Conservation (phyloP, 1,140 invertebrate species). For the Hermatobates lingyangjiaoensis region DNA sequence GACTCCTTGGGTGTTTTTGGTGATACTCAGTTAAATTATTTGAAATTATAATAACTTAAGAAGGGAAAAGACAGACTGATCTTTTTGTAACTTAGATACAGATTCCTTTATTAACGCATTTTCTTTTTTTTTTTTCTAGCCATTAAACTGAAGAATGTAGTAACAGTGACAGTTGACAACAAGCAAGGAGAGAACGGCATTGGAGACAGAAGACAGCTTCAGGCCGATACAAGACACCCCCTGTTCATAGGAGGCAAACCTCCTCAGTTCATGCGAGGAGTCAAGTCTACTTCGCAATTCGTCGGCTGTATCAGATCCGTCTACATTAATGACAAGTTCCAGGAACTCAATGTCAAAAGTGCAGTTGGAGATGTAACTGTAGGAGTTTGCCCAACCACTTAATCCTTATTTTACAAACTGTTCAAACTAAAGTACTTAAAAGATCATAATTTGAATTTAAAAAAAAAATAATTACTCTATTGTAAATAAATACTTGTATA, state of each 20-base stretch:
- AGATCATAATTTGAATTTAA: too few relatives aligned
- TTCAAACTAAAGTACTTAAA: too few relatives aligned
- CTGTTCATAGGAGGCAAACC: slow-evolving; percentile 80
- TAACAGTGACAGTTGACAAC: slow-evolving; percentile 62
- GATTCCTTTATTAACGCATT: slow-evolving; percentile 1
- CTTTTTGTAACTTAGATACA: slow-evolving; percentile 1
- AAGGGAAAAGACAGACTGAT: too few relatives aligned
- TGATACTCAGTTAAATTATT: too few relatives aligned
- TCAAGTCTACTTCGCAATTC: slow-evolving; percentile 41
- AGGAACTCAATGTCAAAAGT: slow-evolving; percentile 36
- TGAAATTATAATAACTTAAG: too few relatives aligned
- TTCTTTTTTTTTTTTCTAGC: slow-evolving; percentile 42
- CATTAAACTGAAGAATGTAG: slow-evolving; percentile 63
- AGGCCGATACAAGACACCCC: slow-evolving; percentile 62
- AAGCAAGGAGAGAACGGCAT: slow-evolving; percentile 40
- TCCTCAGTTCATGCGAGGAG: slow-evolving; percentile 31
- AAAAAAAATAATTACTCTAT: too few relatives aligned
- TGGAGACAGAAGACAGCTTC: slow-evolving; percentile 34
- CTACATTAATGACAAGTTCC: slow-evolving; percentile 35
- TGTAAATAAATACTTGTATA: too few relatives aligned
- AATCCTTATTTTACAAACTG: too few relatives aligned
- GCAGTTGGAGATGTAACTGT: slow-evolving; percentile 44
- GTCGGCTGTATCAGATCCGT: slow-evolving; percentile 67
- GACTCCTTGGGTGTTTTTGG: too few relatives aligned
- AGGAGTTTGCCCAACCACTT: slow-evolving; percentile 52